Evolutionary conservation across 2,797 vertebrate genomes (phyloP).

Genomic region (Cossypha caffra): DNA sequence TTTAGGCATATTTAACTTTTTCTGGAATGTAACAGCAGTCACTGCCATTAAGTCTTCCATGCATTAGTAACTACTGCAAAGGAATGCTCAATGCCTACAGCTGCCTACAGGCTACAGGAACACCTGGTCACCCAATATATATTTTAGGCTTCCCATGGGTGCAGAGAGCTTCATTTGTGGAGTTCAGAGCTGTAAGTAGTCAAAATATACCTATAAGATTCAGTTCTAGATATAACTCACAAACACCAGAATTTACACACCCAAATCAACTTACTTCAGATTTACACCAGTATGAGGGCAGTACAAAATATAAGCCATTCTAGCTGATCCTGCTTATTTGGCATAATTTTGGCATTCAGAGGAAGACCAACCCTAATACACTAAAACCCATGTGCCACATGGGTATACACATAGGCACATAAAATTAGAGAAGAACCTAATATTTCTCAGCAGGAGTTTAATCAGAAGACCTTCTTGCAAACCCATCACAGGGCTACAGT

Average conservation of each 20-base stretch:
- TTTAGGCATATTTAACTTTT: slow-evolving; percentile 37
- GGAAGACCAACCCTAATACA: neutral
- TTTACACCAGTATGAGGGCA: neutral
- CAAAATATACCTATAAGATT: neutral
- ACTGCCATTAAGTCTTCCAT: slow-evolving; percentile 16
- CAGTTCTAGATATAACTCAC: neutral
- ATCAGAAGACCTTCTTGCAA: neutral
- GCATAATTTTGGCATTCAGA: neutral
- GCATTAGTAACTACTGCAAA: slow-evolving; percentile 28
- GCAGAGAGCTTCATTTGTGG: neutral
- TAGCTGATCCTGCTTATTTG: neutral
- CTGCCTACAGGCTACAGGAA: slow-evolving; percentile 19
- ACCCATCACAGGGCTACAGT: neutral
- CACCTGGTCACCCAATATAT: neutral
- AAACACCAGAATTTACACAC: neutral
- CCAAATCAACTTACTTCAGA: neutral
- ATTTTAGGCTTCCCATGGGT: neutral
- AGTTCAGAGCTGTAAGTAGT: neutral
- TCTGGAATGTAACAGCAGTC: slow-evolving; percentile 25
- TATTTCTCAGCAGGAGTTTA: neutral
- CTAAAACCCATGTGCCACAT: accelerated
- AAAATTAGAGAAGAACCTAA: neutral
- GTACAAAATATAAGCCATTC: neutral
- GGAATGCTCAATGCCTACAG: neutral
- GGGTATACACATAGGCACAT: too few relatives aligned